Conservation (phyloP, 1,140 invertebrate species). For the Propsilocerus akamusi region DNA sequence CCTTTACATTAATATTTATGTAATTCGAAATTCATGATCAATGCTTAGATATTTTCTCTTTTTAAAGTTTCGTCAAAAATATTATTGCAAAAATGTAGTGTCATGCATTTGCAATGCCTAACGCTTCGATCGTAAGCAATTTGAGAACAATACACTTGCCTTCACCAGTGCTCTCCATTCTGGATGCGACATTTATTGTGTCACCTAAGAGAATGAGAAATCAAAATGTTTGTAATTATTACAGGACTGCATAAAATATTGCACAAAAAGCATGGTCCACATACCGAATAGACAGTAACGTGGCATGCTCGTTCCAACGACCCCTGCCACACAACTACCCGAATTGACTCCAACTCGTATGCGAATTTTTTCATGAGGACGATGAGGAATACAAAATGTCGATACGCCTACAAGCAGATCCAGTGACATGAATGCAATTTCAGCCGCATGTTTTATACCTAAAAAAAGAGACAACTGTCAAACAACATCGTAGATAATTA, state of each 20-base stretch:
- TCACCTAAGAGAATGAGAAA: constrained; percentile 32
- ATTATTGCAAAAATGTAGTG: no score
- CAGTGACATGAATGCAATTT: constrained; percentile 40
- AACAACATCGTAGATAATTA: no score
- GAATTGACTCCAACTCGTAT: constrained; percentile 40
- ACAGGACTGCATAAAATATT: neutral
- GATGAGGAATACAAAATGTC: constrained; percentile 29
- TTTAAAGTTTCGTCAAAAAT: no score
- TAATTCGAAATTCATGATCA: no score
- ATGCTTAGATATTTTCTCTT: no score
- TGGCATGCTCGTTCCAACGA: constrained; percentile 43
- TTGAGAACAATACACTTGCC: no score
- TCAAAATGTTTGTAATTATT: neutral
- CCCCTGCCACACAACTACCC: constrained; percentile 36
- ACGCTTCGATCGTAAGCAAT: no score
- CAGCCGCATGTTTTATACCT: constrained; percentile 28
- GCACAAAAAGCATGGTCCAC: constrained; percentile 6
- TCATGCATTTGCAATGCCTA: no score
- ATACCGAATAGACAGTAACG: constrained; percentile 48
- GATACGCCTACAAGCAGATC: constrained; percentile 29
- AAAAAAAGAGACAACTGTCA: constrained; percentile 20
- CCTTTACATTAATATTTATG: neutral
- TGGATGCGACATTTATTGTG: constrained; percentile 31
- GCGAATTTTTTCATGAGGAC: constrained; percentile 30
- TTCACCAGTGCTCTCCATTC: constrained; percentile 33